These are phyloP conservation scores for Anas georgica DNA, from an alignment of 2,797 vertebrate genomes.

Conservation along the genomic window DNA sequence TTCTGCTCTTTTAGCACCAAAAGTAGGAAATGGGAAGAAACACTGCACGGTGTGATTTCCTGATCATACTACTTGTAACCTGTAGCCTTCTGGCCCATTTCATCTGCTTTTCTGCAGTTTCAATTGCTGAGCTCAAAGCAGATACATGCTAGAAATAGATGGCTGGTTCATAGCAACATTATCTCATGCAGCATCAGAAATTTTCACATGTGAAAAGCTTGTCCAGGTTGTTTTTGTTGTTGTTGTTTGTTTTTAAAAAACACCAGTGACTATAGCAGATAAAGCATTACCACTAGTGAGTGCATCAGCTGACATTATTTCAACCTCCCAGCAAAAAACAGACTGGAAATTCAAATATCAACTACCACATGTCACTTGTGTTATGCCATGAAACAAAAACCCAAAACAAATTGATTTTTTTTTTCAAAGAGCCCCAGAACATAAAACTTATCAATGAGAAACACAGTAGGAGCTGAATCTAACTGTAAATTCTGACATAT, in stretches of 20 bases:
- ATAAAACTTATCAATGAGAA: constrained; percentile 47
- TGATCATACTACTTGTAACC: neutral
- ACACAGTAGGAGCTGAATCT: constrained; percentile 44
- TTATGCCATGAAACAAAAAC: constrained; percentile 20
- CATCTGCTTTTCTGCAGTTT: neutral
- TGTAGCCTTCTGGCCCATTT: neutral
- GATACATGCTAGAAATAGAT: neutral
- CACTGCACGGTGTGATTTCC: neutral
- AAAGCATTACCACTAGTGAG: constrained; percentile 24
- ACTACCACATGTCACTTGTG: neutral
- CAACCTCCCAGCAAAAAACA: constrained; percentile 26
- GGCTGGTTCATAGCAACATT: neutral
- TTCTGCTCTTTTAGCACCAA: neutral
- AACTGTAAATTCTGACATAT: constrained; percentile 63
- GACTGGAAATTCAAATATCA: constrained; percentile 53
- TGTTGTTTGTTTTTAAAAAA: neutral
- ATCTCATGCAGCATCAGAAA: neutral
- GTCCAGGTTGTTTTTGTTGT: neutral
- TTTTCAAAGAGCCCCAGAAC: neutral
- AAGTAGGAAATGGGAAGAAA: neutral
- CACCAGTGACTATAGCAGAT: neutral
- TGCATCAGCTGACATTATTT: constrained; percentile 21
- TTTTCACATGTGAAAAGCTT: neutral
- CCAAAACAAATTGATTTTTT: constrained; percentile 18
- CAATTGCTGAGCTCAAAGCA: neutral